Evolutionary conservation across 2,797 vertebrate genomes (phyloP).

Genomic region (Catamblyrhynchus diadema): DNA sequence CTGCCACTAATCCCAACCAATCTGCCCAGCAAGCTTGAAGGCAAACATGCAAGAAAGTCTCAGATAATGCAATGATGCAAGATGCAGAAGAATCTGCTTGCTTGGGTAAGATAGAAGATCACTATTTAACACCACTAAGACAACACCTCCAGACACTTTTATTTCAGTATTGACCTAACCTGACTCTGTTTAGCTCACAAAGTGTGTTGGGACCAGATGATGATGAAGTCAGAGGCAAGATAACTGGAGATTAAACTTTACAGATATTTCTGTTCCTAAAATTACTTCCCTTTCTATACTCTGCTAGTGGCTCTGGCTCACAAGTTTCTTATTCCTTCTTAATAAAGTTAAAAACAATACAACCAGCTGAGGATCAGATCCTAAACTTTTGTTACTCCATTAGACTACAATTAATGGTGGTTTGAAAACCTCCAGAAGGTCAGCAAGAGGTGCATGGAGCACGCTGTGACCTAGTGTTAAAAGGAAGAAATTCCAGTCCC

Average conservation of each 20-base stretch:
- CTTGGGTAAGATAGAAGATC: conserved; percentile 12
- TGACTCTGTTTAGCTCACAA: not conserved
- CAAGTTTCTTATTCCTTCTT: conserved; percentile 22
- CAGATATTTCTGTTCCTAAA: conserved; percentile 62
- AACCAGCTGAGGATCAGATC: not conserved
- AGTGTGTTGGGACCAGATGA: conserved; percentile 30
- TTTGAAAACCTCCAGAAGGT: not conserved
- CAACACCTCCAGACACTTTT: conserved; percentile 26
- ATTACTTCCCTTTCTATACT: conserved; percentile 51
- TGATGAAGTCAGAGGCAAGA: conserved; percentile 31
- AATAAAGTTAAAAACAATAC: not conserved
- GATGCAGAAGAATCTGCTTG: conserved; percentile 25
- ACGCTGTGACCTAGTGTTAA: not conserved
- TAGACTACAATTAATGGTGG: not conserved
- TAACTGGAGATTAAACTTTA: conserved; percentile 47
- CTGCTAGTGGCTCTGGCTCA: not conserved
- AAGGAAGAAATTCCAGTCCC: not conserved
- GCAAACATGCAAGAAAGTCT: conserved; percentile 3
- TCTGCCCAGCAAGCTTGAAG: not conserved
- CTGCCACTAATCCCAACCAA: not conserved
- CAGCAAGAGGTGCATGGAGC: not conserved
- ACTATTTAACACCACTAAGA: conserved; percentile 2
- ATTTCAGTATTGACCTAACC: conserved; percentile 3
- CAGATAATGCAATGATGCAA: conserved; percentile 32
- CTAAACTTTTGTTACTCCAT: not conserved